Evolutionary conservation across 2,113 vertebrate genomes (phyloP).

Genomic region (Melanerpes aurifrons): DNA sequence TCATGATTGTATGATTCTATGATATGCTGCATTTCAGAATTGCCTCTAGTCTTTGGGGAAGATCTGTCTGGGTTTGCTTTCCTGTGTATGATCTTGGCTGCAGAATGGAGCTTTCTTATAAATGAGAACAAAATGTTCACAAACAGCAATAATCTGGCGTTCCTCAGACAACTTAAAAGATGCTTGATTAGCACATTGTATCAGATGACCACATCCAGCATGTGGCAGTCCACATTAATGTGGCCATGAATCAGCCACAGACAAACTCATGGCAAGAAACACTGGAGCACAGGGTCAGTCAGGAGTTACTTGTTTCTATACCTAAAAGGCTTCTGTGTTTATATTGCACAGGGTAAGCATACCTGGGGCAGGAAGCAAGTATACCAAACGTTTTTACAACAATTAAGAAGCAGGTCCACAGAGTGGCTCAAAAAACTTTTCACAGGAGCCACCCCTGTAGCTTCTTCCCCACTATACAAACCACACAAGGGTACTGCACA

Average conservation of each 20-base stretch:
- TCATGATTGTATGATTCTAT: too few relatives aligned
- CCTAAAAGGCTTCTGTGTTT: neutral
- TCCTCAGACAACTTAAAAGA: neutral
- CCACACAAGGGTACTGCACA: too few relatives aligned
- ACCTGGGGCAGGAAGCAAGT: neutral
- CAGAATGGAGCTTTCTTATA: neutral
- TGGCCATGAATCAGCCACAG: neutral
- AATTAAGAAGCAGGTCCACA: neutral
- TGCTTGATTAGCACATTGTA: neutral
- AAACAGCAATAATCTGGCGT: neutral
- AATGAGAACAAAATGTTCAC: neutral
- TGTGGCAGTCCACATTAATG: neutral
- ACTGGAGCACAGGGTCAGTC: neutral
- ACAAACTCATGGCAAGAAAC: neutral
- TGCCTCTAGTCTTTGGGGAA: neutral
- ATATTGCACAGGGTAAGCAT: neutral
- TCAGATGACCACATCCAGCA: neutral
- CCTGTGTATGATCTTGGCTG: rapidly evolving
- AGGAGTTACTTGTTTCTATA: neutral
- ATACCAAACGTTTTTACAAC: neutral
- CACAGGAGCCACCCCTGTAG: too few relatives aligned
- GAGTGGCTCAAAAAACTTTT: neutral
- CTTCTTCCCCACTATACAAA: too few relatives aligned
- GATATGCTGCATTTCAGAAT: neutral
- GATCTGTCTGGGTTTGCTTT: neutral